A percentile compares a stretch with the other conserved stretches of the same genome.
Evolutionary conservation across 2,888 invertebrate species (phyloP).

Genomic region (Papilio protenor): DNA sequence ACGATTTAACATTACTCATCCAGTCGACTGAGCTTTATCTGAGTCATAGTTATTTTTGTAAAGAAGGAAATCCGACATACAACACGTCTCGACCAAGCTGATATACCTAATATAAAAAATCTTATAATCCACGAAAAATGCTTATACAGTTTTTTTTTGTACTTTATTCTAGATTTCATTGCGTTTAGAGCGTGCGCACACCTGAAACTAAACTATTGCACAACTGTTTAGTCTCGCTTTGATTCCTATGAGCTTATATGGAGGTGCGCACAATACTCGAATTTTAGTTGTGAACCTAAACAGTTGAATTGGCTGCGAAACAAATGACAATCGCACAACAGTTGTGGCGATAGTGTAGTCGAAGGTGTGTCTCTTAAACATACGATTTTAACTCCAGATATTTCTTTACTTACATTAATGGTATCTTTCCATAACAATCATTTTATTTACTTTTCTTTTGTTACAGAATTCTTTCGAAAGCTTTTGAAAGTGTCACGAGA

Average conservation of each 20-base stretch:
- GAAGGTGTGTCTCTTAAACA: neutral
- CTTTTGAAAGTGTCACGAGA: slow-evolving; percentile 92
- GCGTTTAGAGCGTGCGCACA: too few relatives aligned
- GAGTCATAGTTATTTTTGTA: slow-evolving; percentile 16
- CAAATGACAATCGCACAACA: too few relatives aligned
- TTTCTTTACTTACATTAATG: neutral
- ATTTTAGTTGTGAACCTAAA: too few relatives aligned
- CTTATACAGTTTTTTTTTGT: too few relatives aligned
- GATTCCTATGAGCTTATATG: too few relatives aligned
- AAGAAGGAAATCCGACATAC: slow-evolving; percentile 5
- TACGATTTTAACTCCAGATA: neutral
- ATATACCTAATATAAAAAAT: neutral
- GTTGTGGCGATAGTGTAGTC: too few relatives aligned
- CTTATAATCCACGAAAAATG: too few relatives aligned
- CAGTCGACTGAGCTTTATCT: slow-evolving; percentile 18
- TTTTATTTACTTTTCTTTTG: slow-evolving; percentile 48
- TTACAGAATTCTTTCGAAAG: slow-evolving; percentile 95
- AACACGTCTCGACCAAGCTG: neutral
- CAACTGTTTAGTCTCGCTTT: too few relatives aligned
- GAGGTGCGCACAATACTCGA: too few relatives aligned
- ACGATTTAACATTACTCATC: slow-evolving; percentile 12
- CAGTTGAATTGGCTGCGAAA: too few relatives aligned
- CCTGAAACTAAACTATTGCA: too few relatives aligned
- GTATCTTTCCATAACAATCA: neutral
- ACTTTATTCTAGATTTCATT: too few relatives aligned